phyloP scores from a whole-genome alignment of 2,113 vertebrate genomes.

The Hippoglossus stenolepis region DNA sequence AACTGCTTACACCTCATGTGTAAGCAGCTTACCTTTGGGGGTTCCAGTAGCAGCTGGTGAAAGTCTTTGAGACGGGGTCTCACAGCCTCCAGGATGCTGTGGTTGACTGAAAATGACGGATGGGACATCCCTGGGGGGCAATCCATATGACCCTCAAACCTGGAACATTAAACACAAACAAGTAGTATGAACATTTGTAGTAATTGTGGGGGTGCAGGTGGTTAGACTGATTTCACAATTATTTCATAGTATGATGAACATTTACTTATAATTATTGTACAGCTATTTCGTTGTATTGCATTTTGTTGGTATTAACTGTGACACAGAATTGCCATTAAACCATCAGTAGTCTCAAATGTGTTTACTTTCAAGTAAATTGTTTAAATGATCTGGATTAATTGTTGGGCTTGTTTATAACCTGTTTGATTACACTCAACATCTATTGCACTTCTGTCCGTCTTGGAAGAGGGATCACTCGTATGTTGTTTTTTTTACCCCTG shows the following conservation, averaged over 20 bases:
- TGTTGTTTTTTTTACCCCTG: no score
- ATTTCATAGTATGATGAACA: background rate
- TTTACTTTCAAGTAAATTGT: background rate
- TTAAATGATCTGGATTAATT: no score
- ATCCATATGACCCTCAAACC: constrained; percentile 97
- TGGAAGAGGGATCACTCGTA: no score
- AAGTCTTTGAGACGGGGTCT: constrained; percentile 94
- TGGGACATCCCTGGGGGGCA: constrained; percentile 95
- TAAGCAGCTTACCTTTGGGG: constrained; percentile 89
- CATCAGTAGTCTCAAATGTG: no score
- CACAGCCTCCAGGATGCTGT: constrained; percentile 96
- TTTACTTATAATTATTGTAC: background rate
- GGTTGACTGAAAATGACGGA: constrained; percentile 92
- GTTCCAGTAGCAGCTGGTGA: constrained; percentile 95
- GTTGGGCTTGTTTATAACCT: no score
- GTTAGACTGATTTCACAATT: background rate
- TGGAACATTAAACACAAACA: constrained; percentile 64
- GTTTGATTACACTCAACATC: no score
- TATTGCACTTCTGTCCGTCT: no score
- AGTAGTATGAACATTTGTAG: background rate
- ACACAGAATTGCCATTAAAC: no score
- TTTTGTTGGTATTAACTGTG: background rate
- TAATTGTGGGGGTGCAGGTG: background rate
- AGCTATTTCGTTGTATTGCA: background rate
- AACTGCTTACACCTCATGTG: background rate